phyloP scores from a whole-genome alignment of 2,113 vertebrate species.

The Indri indri region DNA sequence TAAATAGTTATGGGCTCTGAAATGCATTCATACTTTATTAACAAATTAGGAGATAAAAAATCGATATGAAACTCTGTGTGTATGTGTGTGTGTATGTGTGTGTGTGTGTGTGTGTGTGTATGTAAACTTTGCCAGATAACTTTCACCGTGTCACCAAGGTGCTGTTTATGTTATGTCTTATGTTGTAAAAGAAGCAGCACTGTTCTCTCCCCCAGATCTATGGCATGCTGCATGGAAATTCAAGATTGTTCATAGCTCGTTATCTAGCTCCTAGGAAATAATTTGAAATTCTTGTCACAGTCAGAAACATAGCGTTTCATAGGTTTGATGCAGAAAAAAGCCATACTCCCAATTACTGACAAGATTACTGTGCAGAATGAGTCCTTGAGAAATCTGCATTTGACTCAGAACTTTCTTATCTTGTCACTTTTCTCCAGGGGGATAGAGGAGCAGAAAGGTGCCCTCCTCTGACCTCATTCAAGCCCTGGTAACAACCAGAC shows the following conservation, averaged over 20 bases:
- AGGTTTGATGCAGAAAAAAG: not conserved
- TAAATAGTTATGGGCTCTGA: not conserved
- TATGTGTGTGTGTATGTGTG: too few species aligned
- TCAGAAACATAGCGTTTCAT: not conserved
- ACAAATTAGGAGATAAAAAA: not conserved
- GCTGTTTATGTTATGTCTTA: fast-evolving
- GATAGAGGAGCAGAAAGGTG: fast-evolving
- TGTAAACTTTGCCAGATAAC: not conserved
- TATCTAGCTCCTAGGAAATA: not conserved
- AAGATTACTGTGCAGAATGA: not conserved
- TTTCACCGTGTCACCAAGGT: not conserved
- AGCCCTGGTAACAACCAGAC: too few species aligned
- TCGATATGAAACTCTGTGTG: not conserved
- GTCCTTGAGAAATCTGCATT: not conserved
- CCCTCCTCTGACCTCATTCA: not conserved
- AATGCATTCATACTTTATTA: not conserved
- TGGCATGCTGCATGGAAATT: fast-evolving
- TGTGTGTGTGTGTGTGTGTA: too few species aligned
- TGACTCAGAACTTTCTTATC: not conserved
- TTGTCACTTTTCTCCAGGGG: too few species aligned
- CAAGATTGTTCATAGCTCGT: not conserved
- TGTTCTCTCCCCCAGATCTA: too few species aligned
- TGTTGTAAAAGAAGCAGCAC: too few species aligned
- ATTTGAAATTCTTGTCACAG: not conserved
- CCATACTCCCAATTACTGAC: not conserved